These are phyloP conservation scores for Pycnonotus jocosus DNA, from an alignment of 2,113 vertebrate genomes.

Conservation along the genomic window DNA sequence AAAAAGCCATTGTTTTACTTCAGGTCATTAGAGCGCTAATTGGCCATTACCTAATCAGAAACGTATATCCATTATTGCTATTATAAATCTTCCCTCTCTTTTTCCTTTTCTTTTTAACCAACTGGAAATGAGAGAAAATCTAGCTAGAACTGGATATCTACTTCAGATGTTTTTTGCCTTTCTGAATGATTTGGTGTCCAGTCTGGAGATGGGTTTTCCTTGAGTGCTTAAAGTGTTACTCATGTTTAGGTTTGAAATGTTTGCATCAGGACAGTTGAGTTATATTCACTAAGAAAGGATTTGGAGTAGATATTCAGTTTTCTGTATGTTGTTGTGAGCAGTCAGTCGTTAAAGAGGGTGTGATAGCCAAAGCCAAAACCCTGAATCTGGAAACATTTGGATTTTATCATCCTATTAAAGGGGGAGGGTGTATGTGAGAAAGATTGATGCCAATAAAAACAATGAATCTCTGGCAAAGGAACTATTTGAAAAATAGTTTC, in stretches of 20 bases:
- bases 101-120: neutral
- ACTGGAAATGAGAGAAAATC: neutral
- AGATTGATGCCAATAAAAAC: slow-evolving; percentile 26
- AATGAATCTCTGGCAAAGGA: neutral
- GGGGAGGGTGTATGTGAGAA: neutral
- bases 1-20: slow-evolving; percentile 13
- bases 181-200: neutral
- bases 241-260: neutral
- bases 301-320: neutral
- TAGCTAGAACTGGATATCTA: neutral
- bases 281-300: neutral
- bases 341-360: neutral
- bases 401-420: slow-evolving; percentile 5
- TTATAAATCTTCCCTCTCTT: neutral
- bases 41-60: slow-evolving; percentile 25
- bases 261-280: neutral
- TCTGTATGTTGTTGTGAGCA: neutral
- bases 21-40: slow-evolving; percentile 32
- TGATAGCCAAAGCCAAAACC: neutral
- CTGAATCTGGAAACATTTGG: neutral
- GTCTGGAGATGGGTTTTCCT: neutral
- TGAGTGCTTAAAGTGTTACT: neutral
- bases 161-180: neutral
- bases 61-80: neutral
- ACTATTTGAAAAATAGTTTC: slow-evolving; percentile 31